These are phyloP conservation scores for Megaceryle alcyon DNA, from an alignment of 2,797 vertebrate genomes.

Conservation along the genomic window DNA sequence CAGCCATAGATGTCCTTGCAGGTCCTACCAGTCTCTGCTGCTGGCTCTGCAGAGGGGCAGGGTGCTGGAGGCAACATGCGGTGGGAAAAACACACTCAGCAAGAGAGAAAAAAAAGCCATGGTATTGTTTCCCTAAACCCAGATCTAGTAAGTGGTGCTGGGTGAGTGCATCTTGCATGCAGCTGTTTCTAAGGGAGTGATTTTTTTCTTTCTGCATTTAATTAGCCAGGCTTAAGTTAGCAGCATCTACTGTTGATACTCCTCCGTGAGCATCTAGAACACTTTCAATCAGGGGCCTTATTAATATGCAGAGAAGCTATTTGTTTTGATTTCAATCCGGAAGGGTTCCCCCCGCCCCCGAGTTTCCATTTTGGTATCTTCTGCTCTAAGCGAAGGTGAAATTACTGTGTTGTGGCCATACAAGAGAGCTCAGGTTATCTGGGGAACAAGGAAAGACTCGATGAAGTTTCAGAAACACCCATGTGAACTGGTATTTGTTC, in stretches of 20 bases:
- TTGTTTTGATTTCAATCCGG: slow-evolving; percentile 75
- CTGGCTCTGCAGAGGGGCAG: background rate
- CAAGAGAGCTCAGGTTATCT: slow-evolving; percentile 8
- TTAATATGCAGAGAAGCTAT: slow-evolving; percentile 76
- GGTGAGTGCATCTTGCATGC: background rate
- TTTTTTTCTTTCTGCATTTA: slow-evolving; percentile 57
- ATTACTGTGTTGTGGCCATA: background rate
- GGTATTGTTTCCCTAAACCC: slow-evolving; percentile 1
- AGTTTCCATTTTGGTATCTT: slow-evolving; percentile 50
- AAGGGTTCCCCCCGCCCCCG: background rate
- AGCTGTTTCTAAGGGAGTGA: slow-evolving; percentile 57
- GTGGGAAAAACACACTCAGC: background rate
- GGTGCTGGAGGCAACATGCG: rapidly evolving
- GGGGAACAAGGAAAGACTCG: background rate
- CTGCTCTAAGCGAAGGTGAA: slow-evolving; percentile 44
- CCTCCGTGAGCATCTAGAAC: slow-evolving; percentile 60
- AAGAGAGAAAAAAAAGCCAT: background rate
- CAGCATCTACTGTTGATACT: slow-evolving; percentile 75
- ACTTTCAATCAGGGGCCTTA: slow-evolving; percentile 75
- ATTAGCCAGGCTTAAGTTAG: slow-evolving; percentile 79
- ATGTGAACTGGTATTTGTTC: background rate
- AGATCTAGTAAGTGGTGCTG: background rate
- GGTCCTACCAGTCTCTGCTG: background rate
- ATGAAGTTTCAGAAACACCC: background rate
- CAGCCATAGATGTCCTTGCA: background rate